These are phyloP conservation scores for Halichondria panicea DNA, from an alignment of 37 sponge, comb jelly and placozoan genomes.

Conservation along the genomic window DNA sequence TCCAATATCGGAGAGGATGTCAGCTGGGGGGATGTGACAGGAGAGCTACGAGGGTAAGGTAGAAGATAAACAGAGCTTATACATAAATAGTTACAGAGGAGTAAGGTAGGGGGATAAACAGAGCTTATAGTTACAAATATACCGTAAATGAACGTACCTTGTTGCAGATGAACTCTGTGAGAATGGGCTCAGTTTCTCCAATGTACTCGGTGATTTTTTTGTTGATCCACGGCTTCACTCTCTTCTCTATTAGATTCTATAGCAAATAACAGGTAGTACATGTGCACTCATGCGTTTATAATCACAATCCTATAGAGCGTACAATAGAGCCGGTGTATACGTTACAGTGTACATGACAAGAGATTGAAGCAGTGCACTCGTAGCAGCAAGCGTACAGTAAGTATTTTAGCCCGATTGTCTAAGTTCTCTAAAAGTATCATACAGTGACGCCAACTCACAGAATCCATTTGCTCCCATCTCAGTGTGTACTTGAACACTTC, in stretches of 20 bases:
- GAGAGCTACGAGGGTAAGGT: conserved; percentile 48
- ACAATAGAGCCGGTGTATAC: background rate
- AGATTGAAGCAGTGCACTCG: too few relatives aligned
- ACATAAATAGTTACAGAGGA: too few relatives aligned
- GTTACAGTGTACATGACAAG: background rate
- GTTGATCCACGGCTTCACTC: conserved; percentile 94
- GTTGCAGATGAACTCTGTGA: conserved; percentile 93
- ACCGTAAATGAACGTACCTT: conserved; percentile 61
- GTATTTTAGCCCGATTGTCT: too few relatives aligned
- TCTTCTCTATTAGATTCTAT: conserved; percentile 86
- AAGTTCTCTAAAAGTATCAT: too few relatives aligned
- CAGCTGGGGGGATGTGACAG: conserved; percentile 56
- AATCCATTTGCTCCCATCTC: conserved; percentile 90
- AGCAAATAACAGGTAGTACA: background rate
- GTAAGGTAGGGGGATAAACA: background rate
- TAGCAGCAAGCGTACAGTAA: too few relatives aligned
- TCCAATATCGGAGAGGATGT: conserved; percentile 72
- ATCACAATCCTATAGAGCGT: background rate
- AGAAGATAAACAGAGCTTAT: background rate
- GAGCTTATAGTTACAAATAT: background rate
- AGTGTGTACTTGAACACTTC: conserved; percentile 91
- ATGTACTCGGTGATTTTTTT: conserved; percentile 98
- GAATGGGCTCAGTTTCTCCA: conserved; percentile 92
- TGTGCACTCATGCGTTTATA: background rate
- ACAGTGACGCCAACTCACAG: conserved; percentile 70